Evolutionary conservation across 2,888 invertebrate genomes (phyloP).

Genomic region (Drosophila kuntzei): DNA sequence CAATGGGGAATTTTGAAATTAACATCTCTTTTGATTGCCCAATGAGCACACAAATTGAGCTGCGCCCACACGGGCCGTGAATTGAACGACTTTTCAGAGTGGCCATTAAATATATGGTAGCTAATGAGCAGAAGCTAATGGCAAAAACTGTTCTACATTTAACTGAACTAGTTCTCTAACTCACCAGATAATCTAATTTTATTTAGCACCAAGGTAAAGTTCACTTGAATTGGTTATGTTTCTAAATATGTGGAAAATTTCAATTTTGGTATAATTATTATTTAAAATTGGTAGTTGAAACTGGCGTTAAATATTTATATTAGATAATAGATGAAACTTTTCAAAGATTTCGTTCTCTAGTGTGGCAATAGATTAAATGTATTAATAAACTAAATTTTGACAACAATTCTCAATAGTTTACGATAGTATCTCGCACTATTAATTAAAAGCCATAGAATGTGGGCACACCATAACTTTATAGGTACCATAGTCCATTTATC

Average conservation of each 20-base stretch:
- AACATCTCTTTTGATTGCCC: constrained; percentile 64
- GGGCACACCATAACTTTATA: neutral
- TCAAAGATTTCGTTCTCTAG: neutral
- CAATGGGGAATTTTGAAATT: constrained; percentile 69
- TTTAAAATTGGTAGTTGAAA: neutral
- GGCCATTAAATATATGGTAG: constrained; percentile 36
- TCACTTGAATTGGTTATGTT: constrained; percentile 1
- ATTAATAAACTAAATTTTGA: no score
- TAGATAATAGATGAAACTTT: no score
- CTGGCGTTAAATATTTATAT: neutral
- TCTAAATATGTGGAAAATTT: neutral
- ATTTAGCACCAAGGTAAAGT: neutral
- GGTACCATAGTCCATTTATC: constrained; percentile 7
- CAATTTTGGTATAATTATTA: neutral
- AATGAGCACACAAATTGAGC: constrained; percentile 68
- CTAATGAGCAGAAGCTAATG: constrained; percentile 44
- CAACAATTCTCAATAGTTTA: neutral
- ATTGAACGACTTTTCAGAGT: constrained; percentile 24
- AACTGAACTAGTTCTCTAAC: constrained; percentile 19
- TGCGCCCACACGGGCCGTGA: constrained; percentile 50
- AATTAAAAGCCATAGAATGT: neutral
- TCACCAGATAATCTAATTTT: neutral
- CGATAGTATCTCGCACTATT: neutral
- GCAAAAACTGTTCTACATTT: constrained; percentile 3
- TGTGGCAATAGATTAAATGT: no score